Base-by-base conservation (phyloP, 2,113 vertebrate genomes). In the Phalacrocorax brasilianus region DNA sequence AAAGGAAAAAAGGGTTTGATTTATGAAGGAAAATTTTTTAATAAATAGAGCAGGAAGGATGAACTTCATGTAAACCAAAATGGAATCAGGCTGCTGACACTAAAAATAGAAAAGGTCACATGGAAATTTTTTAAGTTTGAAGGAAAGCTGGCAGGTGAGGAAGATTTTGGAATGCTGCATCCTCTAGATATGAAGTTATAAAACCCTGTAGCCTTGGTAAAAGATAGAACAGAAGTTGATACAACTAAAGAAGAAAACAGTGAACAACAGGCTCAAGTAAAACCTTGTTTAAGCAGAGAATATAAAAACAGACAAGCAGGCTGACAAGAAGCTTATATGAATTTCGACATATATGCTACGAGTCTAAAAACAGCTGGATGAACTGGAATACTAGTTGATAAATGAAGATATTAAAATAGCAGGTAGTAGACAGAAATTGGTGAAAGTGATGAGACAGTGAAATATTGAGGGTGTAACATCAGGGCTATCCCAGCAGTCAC, bases 1-100 rank as follows among this genome's bases (percentile, higher is more conserved):
- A 88, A 83, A 76, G 58, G 47, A 76, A 73, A 92, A 21, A 86
- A 92, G 33, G 14, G 24, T 44, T 27, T 72, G 53, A 83, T 88
- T 88, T 79, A 59, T 68, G 49, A 76, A 26, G 15, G 20, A 12
- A 56, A 42, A 12, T 35, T 67, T 80, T 82, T 12, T 1, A 89
- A 79, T 75, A 82, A 82, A 67, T 40, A 50, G 3, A 91, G 59
- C 79, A 86, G 66, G 84, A 94, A 96, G 86, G 76, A 91, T 77
- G 80, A 91, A 73, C 59, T 89, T 89, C 12, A 30, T 84, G 73
- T 91, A 89, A 94, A 94, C 40, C n/a, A 83, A 93, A 83, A 91
- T 77, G 18, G 75, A 92, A 90, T 82, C 20, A 72, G 53, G 14
- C 63, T 83, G 63, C 67, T 89, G 23, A 62, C 45, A 56, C 83